Percentiles rank a stretch among this genome's conserved stretches.
Evolutionary conservation across 2,888 invertebrate genomes (phyloP).

Genomic region (Pachliopta kotzebuea): DNA sequence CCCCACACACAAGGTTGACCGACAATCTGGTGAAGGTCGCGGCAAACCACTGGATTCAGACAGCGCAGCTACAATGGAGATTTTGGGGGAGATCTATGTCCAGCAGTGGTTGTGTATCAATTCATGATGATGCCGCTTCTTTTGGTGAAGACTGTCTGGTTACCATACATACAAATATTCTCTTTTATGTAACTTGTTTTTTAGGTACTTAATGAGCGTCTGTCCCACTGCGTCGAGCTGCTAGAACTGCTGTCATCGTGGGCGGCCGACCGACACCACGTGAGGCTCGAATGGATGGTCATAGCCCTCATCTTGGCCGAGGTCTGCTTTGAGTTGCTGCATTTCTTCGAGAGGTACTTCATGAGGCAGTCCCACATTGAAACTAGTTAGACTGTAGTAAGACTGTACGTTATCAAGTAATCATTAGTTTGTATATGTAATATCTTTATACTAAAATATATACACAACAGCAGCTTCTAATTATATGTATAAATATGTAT

Average conservation of each 20-base stretch:
- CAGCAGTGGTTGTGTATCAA: no score
- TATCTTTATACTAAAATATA: no score
- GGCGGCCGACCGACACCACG: conserved; percentile 95
- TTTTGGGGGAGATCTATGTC: no score
- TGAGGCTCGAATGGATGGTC: conserved; percentile 98
- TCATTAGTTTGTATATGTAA: neutral
- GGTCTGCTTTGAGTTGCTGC: conserved; percentile 91
- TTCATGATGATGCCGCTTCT: no score
- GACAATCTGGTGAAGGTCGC: no score
- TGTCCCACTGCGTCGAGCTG: conserved; percentile 96
- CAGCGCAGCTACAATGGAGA: no score
- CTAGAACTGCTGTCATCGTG: conserved; percentile 94
- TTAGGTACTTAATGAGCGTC: conserved; percentile 96
- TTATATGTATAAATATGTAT: no score
- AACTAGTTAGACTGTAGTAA: conserved; percentile 21
- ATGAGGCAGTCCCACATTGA: conserved; percentile 17
- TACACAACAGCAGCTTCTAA: no score
- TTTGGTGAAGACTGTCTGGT: no score
- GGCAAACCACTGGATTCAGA: no score
- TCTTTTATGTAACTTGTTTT: neutral
- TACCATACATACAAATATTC: no score
- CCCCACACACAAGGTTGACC: no score
- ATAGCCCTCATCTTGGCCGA: conserved; percentile 97
- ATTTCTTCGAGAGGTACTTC: conserved; percentile 84
- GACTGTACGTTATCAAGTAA: neutral